These are phyloP conservation scores for Eurypyga helias DNA, from an alignment of 2,113 vertebrate species.

Conservation along the genomic window DNA sequence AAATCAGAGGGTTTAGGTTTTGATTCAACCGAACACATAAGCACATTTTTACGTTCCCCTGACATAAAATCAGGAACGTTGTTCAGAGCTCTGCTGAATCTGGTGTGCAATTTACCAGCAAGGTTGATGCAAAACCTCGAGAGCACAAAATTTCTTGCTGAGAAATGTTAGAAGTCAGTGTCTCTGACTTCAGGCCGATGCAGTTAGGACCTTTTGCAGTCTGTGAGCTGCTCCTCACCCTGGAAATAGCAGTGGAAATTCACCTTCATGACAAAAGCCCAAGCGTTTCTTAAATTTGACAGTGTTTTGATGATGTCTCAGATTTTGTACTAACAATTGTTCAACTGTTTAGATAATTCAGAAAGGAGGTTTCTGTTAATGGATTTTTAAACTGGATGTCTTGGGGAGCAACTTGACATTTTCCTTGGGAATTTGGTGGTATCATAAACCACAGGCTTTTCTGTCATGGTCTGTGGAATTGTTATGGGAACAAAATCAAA, in stretches of 20 bases:
- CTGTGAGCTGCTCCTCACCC: background rate
- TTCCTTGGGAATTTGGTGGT: background rate
- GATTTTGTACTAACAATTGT: constrained; percentile 13
- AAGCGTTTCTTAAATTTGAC: background rate
- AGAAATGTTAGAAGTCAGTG: background rate
- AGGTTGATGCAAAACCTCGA: background rate
- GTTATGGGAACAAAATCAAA: background rate
- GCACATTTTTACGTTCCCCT: background rate
- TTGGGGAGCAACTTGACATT: background rate
- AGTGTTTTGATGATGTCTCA: constrained; percentile 4
- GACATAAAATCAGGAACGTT: background rate
- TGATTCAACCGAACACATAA: background rate
- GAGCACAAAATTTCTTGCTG: background rate
- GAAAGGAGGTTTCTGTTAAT: background rate
- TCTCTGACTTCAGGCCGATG: background rate
- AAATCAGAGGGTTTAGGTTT: background rate
- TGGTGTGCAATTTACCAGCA: background rate
- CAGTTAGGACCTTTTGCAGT: background rate
- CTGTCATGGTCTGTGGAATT: background rate
- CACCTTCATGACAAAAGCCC: background rate
- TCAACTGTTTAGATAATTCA: background rate
- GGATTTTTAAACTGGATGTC: background rate
- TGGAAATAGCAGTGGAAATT: background rate
- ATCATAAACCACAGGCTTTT: background rate
- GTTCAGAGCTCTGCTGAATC: background rate